Conservation (phyloP, 2,113 vertebrate species). For the Hippolais icterina region DNA sequence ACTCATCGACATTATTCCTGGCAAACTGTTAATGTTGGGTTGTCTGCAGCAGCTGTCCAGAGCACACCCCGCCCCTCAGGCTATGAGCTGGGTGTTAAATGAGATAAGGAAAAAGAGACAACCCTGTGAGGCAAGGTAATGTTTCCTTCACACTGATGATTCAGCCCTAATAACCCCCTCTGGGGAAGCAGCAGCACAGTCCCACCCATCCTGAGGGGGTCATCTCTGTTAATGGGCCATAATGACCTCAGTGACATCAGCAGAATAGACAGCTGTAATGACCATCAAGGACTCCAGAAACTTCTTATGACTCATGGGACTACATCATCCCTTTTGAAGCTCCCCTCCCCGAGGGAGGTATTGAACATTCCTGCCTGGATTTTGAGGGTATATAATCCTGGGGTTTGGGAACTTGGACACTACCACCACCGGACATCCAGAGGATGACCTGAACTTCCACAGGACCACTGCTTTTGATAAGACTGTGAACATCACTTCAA, state of each 20-base stretch:
- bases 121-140: too few relatives aligned
- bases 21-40: too few relatives aligned
- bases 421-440: not conserved
- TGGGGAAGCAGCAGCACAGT: not conserved
- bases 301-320: not conserved
- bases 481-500: not conserved
- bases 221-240: not conserved
- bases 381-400: not conserved
- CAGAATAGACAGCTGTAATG: not conserved
- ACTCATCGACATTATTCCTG: not conserved
- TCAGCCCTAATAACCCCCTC: not conserved
- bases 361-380: not conserved
- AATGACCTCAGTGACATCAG: not conserved
- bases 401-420: not conserved
- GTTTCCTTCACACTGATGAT: not conserved
- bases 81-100: too few relatives aligned
- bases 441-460: not conserved
- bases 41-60: accelerated
- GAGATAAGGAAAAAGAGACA: not conserved
- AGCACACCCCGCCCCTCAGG: not conserved
- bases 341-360: accelerated
- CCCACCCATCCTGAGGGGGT: not conserved
- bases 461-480: not conserved
- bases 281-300: not conserved
- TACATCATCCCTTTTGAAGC: not conserved